Evolutionary conservation across 2,113 vertebrate species (phyloP), one percentile per base, ranked within the genome.

Genomic region (Percina caprodes): DNA sequence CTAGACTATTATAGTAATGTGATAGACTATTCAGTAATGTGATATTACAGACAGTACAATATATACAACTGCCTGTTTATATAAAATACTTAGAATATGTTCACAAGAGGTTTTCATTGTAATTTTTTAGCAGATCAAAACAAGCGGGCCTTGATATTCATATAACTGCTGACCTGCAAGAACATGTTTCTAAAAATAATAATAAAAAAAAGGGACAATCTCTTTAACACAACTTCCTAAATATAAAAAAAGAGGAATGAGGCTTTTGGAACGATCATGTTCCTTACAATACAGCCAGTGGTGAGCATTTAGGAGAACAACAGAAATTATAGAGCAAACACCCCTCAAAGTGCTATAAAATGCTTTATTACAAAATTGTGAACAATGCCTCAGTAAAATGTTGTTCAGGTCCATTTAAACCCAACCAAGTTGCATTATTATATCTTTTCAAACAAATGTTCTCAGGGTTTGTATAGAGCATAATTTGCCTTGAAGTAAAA

Each of bases 331-430:
- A 74, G 2, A 77, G 39, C 26, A 74, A 72, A 67, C 71, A 88
- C 63, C 86, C 70, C 4, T 70, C 49, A 55, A 88, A 89, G 91
- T 91, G 91, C 90, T 94, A 93, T 86, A 92, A 95, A 95, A 95
- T 90, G 91, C 88, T 95, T 95, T 94, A 95, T 93, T 95, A 94
- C 90, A 94, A 94, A 94, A 94, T 63, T 87, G 88, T 92, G 90
- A 88, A 88, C 72, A 78, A 77, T 78, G 58, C 52, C 69, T 49
- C 82, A 79, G 77, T 74, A 89, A 84, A 84, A 82, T 63, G 30
- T 75, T 39, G 67, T 80, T 82, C 42, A 83, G 69, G 68, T 63
- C 68, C 61, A 65, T 75, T 83, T 69, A 45, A 84, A 83, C 48
- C 58, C 55, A 72, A 69, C 80, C 69, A 52, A 51, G 45, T 73